Evolutionary conservation across 1,140 invertebrate species (phyloP).

Genomic region (Drosophila novamexicana): DNA sequence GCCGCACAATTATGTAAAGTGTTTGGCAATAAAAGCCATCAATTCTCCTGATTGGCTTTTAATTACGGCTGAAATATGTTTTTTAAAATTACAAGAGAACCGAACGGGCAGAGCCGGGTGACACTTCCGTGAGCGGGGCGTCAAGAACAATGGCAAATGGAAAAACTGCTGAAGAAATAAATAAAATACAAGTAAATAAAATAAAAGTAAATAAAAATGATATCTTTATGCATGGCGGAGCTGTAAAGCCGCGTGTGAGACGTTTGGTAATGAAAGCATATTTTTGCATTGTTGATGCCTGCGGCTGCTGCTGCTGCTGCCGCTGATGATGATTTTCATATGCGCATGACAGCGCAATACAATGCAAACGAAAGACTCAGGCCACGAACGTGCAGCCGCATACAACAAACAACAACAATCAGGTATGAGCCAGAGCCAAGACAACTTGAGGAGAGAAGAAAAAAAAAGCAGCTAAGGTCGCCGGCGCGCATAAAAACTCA

Average conservation of each 20-base stretch:
- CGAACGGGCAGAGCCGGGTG: background rate
- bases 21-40: background rate
- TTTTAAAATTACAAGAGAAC: background rate
- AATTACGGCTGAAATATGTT: conserved; percentile 42
- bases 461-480: conserved; percentile 60
- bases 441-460: conserved; percentile 25
- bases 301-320: conserved; percentile 1
- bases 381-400: conserved; percentile 73
- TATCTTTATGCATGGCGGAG: conserved; percentile 60
- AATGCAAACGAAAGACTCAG: conserved; percentile 78
- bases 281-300: conserved; percentile 69
- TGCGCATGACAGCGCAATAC: conserved; percentile 80
- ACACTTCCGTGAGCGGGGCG: conserved; percentile 45
- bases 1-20: conserved; percentile 11
- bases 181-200: background rate
- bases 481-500: conserved; percentile 64
- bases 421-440: conserved; percentile 54
- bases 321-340: conserved; percentile 67
- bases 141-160: conserved; percentile 16
- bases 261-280: conserved; percentile 82
- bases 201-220: conserved; percentile 26
- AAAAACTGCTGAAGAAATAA: conserved; percentile 29
- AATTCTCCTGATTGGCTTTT: conserved; percentile 22
- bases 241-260: conserved; percentile 40
- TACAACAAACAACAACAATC: conserved; percentile 24